Conservation (phyloP, 2,888 invertebrate species). For the Euphydryas editha region DNA sequence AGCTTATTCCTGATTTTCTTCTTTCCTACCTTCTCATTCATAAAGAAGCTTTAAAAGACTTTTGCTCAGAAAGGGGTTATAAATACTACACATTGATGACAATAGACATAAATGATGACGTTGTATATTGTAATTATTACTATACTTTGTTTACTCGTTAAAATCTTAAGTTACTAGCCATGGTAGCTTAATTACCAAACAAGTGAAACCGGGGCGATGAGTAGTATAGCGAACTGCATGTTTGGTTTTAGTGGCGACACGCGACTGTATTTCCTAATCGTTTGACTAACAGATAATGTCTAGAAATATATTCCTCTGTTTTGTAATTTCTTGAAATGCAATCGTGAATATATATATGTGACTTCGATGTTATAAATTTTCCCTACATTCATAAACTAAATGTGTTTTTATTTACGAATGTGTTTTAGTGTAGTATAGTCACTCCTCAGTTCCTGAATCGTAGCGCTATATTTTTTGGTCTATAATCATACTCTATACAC, state of each 20-base stretch:
- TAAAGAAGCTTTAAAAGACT: too few relatives aligned
- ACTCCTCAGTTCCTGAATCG: background rate
- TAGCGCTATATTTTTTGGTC: too few relatives aligned
- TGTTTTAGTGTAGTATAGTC: background rate
- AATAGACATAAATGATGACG: too few relatives aligned
- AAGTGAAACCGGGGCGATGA: background rate
- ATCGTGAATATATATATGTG: slow-evolving; percentile 18
- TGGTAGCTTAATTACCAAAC: background rate
- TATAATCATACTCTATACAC: too few relatives aligned
- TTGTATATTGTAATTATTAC: too few relatives aligned
- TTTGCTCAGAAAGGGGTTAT: too few relatives aligned
- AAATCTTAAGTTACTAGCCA: too few relatives aligned
- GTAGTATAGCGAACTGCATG: slow-evolving; percentile 13
- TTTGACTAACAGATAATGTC: slow-evolving; percentile 12
- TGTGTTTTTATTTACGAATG: background rate
- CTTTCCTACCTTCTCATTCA: too few relatives aligned
- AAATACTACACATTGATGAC: too few relatives aligned
- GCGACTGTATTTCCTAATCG: slow-evolving; percentile 19
- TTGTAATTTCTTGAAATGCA: slow-evolving; percentile 17
- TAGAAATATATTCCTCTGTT: slow-evolving; percentile 18
- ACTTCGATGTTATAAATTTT: background rate
- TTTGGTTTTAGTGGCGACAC: slow-evolving; percentile 21
- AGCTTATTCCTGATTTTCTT: too few relatives aligned
- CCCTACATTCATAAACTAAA: background rate
- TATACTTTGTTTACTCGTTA: background rate